phyloP scores from a whole-genome alignment of 2,888 invertebrate species.

The Cerastis rubricosa region DNA sequence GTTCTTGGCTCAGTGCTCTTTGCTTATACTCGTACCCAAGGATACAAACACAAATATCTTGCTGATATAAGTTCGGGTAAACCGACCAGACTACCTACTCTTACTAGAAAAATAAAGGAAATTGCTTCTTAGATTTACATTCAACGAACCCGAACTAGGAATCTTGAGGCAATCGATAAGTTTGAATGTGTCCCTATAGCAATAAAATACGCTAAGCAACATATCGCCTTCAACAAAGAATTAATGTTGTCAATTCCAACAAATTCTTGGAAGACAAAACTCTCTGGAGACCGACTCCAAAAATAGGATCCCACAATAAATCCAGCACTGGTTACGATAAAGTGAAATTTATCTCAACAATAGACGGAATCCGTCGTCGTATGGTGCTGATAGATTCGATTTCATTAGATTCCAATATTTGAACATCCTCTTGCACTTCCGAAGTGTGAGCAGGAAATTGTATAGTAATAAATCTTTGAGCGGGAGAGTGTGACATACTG shows the following conservation, averaged over 20 bases:
- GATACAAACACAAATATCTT: slow-evolving; percentile 60
- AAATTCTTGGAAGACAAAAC: slow-evolving; percentile 41
- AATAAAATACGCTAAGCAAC: slow-evolving; percentile 6
- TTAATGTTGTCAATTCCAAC: slow-evolving; percentile 33
- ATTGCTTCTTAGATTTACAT: slow-evolving; percentile 56
- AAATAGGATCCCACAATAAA: slow-evolving; percentile 46
- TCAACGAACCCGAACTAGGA: slow-evolving; percentile 20
- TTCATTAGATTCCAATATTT: slow-evolving; percentile 72
- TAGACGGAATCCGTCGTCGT: slow-evolving; percentile 46
- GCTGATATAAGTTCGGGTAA: slow-evolving; percentile 45
- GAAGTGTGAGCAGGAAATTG: slow-evolving; percentile 62
- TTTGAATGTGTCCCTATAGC: slow-evolving; percentile 1
- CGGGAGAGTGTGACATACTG: slow-evolving; percentile 50
- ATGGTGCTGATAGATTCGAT: slow-evolving; percentile 64
- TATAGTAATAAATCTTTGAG: slow-evolving; percentile 62
- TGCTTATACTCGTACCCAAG: slow-evolving; percentile 48
- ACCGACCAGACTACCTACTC: slow-evolving; percentile 28
- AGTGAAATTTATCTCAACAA: slow-evolving; percentile 62
- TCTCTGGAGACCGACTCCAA: slow-evolving; percentile 34
- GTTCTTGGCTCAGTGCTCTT: slow-evolving; percentile 57
- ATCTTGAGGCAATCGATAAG: slow-evolving; percentile 26
- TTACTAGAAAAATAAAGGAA: slow-evolving; percentile 51
- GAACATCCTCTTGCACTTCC: slow-evolving; percentile 64
- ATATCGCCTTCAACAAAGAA: slow-evolving; percentile 28
- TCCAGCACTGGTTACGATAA: slow-evolving; percentile 47